Percentiles rank a stretch among this genome's conserved stretches.
Evolutionary conservation across 2,113 vertebrate species (phyloP).

Genomic region (Paralichthys olivaceus): DNA sequence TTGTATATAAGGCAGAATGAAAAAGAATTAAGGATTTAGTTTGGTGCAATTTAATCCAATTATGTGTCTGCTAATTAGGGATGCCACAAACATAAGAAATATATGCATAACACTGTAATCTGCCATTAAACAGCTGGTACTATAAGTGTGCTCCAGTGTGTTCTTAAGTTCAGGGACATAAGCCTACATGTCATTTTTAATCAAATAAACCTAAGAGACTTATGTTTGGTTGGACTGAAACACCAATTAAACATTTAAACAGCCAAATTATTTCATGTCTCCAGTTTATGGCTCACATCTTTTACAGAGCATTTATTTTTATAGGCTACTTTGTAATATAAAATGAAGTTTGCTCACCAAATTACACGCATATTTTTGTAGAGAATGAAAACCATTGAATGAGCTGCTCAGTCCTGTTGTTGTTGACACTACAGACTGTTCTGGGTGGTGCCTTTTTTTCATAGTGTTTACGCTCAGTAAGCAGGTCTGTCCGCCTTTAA

Average conservation of each 20-base stretch:
- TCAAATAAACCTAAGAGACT: neutral
- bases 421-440: neutral
- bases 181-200: neutral
- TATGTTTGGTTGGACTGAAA: neutral
- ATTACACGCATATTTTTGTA: neutral
- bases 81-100: too few species aligned
- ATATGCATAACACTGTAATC: neutral
- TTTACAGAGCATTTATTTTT: neutral
- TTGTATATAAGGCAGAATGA: too few species aligned
- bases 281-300: neutral
- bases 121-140: neutral
- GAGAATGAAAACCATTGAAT: neutral
- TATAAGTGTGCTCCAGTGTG: neutral
- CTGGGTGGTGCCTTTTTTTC: conserved; percentile 8
- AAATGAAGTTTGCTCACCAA: neutral
- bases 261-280: neutral
- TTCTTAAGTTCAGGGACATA: neutral
- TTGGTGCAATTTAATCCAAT: neutral
- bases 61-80: neutral
- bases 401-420: neutral
- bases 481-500: conserved; percentile 35
- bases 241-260: neutral
- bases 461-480: conserved; percentile 21
- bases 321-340: too few species aligned
- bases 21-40: neutral